A percentile compares a stretch with the other conserved stretches of the same genome.
Conservation (phyloP, 2,888 invertebrate genomes). For the Cheilosia soror region DNA sequence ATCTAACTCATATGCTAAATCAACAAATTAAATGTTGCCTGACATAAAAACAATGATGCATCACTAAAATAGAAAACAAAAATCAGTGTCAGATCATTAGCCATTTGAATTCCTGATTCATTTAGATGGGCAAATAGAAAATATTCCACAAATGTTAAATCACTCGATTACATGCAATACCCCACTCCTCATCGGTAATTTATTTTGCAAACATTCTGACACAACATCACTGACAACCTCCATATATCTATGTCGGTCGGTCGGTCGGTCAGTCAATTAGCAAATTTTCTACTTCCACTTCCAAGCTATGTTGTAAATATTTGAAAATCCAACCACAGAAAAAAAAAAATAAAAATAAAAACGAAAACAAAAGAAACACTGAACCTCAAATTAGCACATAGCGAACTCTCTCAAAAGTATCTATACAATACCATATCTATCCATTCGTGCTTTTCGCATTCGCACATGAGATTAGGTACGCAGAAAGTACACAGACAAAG, state of each 20-base stretch:
- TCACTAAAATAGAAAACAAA: not conserved
- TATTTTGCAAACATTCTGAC: slow-evolving; percentile 42
- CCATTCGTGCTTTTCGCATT: slow-evolving; percentile 28
- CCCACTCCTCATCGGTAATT: not conserved
- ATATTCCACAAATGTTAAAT: slow-evolving; percentile 1
- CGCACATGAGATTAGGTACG: slow-evolving; percentile 54
- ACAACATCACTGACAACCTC: slow-evolving; percentile 27
- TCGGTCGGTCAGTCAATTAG: slow-evolving; percentile 45
- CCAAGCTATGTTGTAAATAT: slow-evolving; percentile 34
- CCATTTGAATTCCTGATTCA: not conserved
- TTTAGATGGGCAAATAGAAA: slow-evolving; percentile 1
- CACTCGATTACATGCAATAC: slow-evolving; percentile 8
- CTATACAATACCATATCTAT: not conserved
- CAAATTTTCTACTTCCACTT: slow-evolving; percentile 36
- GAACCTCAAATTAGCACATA: slow-evolving; percentile 56
- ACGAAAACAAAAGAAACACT: slow-evolving; percentile 44
- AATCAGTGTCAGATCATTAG: not conserved
- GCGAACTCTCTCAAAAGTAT: slow-evolving; percentile 28
- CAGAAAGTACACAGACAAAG: slow-evolving; percentile 21
- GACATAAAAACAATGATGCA: not conserved
- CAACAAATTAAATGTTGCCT: not conserved
- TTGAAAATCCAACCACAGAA: slow-evolving; percentile 12
- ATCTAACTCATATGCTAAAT: not conserved
- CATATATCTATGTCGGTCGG: not conserved
- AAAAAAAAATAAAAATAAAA: not conserved